Evolutionary conservation across 1,140 invertebrate species (phyloP).

Genomic region (Drosophila melanica): DNA sequence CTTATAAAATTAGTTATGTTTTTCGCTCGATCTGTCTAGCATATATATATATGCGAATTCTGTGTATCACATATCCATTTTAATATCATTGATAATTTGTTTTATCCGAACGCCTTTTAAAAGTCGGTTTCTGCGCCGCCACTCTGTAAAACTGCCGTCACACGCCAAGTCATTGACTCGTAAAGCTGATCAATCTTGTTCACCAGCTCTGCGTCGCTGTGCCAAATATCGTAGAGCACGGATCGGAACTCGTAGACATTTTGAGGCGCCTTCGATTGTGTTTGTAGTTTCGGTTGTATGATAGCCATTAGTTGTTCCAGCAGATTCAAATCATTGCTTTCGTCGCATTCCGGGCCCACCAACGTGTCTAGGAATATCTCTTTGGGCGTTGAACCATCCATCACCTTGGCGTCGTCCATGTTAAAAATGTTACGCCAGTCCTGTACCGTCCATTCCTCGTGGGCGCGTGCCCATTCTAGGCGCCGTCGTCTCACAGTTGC

Average conservation of each 20-base stretch:
- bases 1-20: slow-evolving; percentile 33
- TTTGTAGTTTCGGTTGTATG: slow-evolving; percentile 56
- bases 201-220: slow-evolving; percentile 64
- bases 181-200: slow-evolving; percentile 57
- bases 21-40: background rate
- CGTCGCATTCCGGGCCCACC: slow-evolving; percentile 48
- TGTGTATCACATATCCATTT: slow-evolving; percentile 1
- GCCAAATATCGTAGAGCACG: slow-evolving; percentile 64
- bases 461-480: slow-evolving; percentile 58
- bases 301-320: slow-evolving; percentile 66
- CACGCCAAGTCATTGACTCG: slow-evolving; percentile 65
- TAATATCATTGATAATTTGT: background rate
- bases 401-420: slow-evolving; percentile 62
- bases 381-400: slow-evolving; percentile 26
- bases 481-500: slow-evolving; percentile 16
- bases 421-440: slow-evolving; percentile 75
- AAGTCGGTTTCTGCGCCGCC: slow-evolving; percentile 49
- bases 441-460: slow-evolving; percentile 58
- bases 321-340: slow-evolving; percentile 59
- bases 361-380: slow-evolving; percentile 62
- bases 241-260: slow-evolving; percentile 55
- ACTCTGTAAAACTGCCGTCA: slow-evolving; percentile 48
- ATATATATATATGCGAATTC: background rate
- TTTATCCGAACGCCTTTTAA: slow-evolving; percentile 1
- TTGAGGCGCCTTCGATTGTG: slow-evolving; percentile 46